These are phyloP conservation scores for Hirundichthys speculiger DNA, from an alignment of 2,113 vertebrate species.

Conservation along the genomic window DNA sequence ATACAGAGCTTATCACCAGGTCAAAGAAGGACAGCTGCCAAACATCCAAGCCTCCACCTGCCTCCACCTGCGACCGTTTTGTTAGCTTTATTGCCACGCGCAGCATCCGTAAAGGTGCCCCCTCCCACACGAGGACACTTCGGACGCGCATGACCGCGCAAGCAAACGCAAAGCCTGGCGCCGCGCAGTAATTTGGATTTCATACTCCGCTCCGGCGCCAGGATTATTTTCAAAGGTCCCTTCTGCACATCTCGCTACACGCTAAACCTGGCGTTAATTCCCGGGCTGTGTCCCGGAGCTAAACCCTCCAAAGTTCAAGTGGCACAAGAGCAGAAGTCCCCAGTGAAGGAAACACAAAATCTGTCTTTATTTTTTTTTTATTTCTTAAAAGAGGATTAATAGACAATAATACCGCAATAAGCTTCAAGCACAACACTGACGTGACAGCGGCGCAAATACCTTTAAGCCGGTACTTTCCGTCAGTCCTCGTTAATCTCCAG, in stretches of 20 bases:
- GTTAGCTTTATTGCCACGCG: constrained; percentile 27
- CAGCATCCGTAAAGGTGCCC: constrained; percentile 39
- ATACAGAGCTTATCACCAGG: background rate
- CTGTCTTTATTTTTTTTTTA: background rate
- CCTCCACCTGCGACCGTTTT: too few relatives aligned
- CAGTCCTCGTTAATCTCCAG: background rate
- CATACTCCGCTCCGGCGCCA: too few relatives aligned
- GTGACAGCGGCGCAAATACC: background rate
- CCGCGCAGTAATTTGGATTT: too few relatives aligned
- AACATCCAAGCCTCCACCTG: too few relatives aligned
- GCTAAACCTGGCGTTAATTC: background rate
- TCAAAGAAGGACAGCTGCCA: too few relatives aligned
- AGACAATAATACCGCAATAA: background rate
- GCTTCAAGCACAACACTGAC: background rate
- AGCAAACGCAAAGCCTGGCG: too few relatives aligned
- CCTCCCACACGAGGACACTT: constrained; percentile 19
- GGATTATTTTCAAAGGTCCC: too few relatives aligned
- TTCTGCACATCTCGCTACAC: background rate
- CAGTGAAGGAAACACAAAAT: background rate
- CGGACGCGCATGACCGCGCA: too few relatives aligned
- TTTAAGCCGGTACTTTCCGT: background rate
- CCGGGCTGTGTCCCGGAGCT: background rate
- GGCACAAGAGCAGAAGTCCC: background rate
- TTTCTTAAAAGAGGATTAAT: background rate
- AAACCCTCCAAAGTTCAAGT: background rate